Evolutionary conservation across 2,113 vertebrate species (phyloP).

Genomic region (Oriolus oriolus): DNA sequence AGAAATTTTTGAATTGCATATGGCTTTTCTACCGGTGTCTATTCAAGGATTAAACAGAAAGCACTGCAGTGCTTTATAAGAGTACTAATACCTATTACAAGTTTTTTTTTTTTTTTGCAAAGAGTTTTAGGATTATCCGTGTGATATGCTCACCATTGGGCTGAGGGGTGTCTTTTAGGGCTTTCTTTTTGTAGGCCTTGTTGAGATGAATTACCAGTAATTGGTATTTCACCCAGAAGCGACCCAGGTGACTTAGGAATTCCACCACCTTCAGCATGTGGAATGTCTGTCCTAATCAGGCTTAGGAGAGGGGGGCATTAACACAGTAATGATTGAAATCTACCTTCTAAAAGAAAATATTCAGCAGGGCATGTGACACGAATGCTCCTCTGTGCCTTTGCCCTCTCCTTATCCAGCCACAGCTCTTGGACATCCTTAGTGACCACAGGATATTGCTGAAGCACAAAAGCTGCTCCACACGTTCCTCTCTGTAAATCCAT

Average conservation of each 20-base stretch:
- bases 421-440: not conserved
- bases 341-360: not conserved
- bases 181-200: not conserved
- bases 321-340: not conserved
- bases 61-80: not conserved
- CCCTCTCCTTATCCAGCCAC: not conserved
- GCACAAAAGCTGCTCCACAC: not conserved
- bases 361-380: not conserved
- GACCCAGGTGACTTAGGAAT: slow-evolving; percentile 42
- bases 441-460: not conserved
- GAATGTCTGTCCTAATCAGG: slow-evolving; percentile 10
- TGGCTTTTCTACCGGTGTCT: not conserved
- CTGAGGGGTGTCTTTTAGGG: not conserved
- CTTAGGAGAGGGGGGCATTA: not conserved
- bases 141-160: not conserved
- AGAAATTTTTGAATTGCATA: not conserved
- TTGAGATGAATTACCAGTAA: not conserved
- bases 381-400: not conserved
- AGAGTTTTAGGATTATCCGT: not conserved
- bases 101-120: not conserved
- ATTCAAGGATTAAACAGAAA: not conserved
- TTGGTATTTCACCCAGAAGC: slow-evolving; percentile 37
- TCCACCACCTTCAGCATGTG: slow-evolving; percentile 25
- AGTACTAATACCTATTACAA: not conserved
- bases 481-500: not conserved